Conservation (phyloP, 2,113 vertebrate species). For the Macroglossus sobrinus region DNA sequence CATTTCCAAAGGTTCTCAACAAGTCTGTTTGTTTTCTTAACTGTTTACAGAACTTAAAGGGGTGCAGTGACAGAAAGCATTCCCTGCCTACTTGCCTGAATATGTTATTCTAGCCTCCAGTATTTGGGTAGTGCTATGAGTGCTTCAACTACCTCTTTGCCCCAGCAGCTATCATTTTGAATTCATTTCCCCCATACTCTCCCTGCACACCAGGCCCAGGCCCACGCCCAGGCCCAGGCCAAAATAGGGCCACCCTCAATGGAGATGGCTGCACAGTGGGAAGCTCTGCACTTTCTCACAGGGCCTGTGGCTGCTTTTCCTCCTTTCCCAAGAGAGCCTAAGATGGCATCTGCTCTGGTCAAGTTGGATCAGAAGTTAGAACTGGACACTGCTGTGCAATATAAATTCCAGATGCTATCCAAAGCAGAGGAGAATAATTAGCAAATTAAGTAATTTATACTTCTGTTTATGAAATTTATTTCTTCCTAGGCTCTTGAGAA, state of each 20-base stretch:
- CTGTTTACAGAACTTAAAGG: not conserved
- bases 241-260: not conserved
- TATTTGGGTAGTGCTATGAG: not conserved
- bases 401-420: not conserved
- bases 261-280: not conserved
- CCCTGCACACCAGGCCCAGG: not conserved
- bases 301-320: not conserved
- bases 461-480: not conserved
- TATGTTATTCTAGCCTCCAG: not conserved
- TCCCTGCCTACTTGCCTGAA: not conserved
- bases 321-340: not conserved
- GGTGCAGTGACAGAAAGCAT: not conserved
- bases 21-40: constrained; percentile 9
- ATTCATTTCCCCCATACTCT: not conserved
- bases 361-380: not conserved
- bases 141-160: not conserved
- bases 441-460: not conserved
- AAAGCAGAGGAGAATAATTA: not conserved
- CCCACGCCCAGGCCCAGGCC: not conserved
- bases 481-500: not conserved
- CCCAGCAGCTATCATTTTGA: not conserved
- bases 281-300: not conserved
- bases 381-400: not conserved
- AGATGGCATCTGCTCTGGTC: not conserved
- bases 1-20: not conserved